A percentile compares a stretch with the other conserved stretches of the same genome.
Conservation (phyloP, 2,888 invertebrate species). For the Heliconius aoede region DNA sequence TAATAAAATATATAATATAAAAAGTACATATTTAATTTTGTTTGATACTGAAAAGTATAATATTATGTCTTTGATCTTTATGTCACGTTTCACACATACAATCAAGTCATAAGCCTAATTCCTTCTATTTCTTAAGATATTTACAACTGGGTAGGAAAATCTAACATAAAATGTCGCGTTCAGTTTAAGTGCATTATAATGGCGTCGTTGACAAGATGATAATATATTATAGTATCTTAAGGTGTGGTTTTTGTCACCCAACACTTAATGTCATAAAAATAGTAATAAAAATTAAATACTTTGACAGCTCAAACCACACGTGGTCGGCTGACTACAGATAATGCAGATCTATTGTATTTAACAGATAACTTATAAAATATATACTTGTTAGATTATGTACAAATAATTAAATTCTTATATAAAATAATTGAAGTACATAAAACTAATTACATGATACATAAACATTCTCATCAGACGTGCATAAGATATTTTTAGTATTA, state of each 20-base stretch:
- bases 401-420: too few relatives aligned
- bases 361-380: not conserved
- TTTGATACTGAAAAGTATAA: too few relatives aligned
- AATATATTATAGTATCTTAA: not conserved
- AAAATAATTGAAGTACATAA: too few relatives aligned
- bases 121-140: not conserved
- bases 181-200: not conserved
- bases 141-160: not conserved
- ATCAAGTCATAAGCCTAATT: not conserved
- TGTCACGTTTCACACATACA: not conserved
- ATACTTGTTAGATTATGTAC: too few relatives aligned
- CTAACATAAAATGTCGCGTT: not conserved
- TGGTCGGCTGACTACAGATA: not conserved
- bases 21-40: not conserved
- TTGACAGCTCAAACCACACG: slow-evolving; percentile 6
- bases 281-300: not conserved
- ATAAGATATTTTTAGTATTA: too few relatives aligned
- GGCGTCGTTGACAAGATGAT: not conserved
- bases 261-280: slow-evolving; percentile 8
- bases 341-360: not conserved
- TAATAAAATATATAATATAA: too few relatives aligned
- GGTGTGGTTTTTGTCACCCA: slow-evolving; percentile 2
- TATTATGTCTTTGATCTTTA: not conserved
- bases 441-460: too few relatives aligned
- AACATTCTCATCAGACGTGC: too few relatives aligned